phyloP scores from a whole-genome alignment of 37 sponge, comb jelly and placozoan species.

The Cliona cf. orientalis region DNA sequence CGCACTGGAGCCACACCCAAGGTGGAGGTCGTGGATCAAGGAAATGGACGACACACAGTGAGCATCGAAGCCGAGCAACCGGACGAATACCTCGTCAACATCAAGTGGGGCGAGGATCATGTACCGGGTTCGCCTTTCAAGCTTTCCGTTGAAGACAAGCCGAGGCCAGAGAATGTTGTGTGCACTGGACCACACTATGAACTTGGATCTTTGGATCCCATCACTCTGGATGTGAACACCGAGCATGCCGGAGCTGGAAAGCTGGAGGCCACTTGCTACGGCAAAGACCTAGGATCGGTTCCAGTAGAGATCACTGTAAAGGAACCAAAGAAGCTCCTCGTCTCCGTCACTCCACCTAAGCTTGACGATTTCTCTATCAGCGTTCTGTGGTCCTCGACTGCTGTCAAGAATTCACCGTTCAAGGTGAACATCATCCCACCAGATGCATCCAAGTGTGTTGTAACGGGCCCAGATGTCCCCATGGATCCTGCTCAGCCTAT shows the following conservation, averaged over 20 bases:
- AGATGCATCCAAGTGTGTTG: constrained; percentile 46
- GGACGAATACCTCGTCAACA: constrained; percentile 50
- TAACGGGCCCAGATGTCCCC: constrained; percentile 52
- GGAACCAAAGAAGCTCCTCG: constrained; percentile 6
- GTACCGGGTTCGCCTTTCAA: constrained; percentile 73
- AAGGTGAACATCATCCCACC: constrained; percentile 57
- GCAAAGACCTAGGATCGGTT: constrained; percentile 52
- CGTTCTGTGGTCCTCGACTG: constrained; percentile 60
- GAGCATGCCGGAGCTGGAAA: constrained; percentile 72
- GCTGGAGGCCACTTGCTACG: constrained; percentile 49
- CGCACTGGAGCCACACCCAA: constrained; percentile 36
- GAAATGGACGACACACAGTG: constrained; percentile 38
- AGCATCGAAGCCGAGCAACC: constrained; percentile 33
- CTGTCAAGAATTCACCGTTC: constrained; percentile 61
- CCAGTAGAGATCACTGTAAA: constrained; percentile 23
- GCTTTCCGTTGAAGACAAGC: constrained; percentile 51
- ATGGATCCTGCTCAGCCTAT: constrained; percentile 20
- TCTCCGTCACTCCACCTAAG: constrained; percentile 54
- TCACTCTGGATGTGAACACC: constrained; percentile 37
- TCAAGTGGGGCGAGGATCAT: constrained; percentile 64
- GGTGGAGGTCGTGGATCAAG: constrained; percentile 25
- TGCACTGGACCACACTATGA: constrained; percentile 46
- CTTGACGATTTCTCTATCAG: constrained; percentile 52
- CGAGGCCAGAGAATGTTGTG: constrained; percentile 36
- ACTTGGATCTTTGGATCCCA: constrained; percentile 28